These are phyloP conservation scores for Ammospiza caudacuta DNA, from an alignment of 2,113 vertebrate genomes.

Conservation along the genomic window DNA sequence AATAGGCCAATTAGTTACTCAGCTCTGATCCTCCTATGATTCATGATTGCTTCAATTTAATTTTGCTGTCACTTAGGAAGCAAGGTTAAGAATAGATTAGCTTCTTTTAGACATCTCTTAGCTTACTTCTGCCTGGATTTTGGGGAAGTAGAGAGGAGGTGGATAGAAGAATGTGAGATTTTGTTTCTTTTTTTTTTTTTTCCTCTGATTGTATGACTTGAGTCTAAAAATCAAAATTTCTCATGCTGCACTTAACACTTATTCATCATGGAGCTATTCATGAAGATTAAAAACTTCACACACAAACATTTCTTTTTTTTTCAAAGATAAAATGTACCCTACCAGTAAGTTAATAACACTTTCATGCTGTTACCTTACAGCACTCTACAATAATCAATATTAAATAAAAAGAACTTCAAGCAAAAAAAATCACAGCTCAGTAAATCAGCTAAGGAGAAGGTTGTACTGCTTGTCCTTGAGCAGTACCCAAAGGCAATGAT, in stretches of 20 bases:
- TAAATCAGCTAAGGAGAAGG: neutral
- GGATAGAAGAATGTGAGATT: neutral
- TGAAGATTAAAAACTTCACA: conserved; percentile 46
- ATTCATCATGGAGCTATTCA: conserved; percentile 2
- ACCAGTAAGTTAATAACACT: conserved; percentile 10
- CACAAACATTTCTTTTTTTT: neutral
- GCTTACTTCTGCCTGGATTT: conserved; percentile 18
- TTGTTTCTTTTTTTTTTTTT: neutral
- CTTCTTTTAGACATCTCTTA: conserved; percentile 66
- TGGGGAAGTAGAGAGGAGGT: neutral
- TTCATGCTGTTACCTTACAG: neutral
- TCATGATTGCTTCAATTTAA: conserved; percentile 80
- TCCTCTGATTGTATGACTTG: neutral
- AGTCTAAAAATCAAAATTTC: conserved; percentile 32
- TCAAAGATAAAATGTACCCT: neutral
- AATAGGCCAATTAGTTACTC: conserved; percentile 83
- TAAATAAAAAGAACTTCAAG: conserved; percentile 16
- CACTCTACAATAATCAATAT: conserved; percentile 35
- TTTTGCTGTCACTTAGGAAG: conserved; percentile 75
- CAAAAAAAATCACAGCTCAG: neutral
- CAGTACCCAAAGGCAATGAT: neutral
- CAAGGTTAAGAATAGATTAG: conserved; percentile 77
- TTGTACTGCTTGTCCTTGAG: neutral
- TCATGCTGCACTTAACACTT: conserved; percentile 28
- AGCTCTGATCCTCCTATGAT: conserved; percentile 73